A percentile compares a stretch with the other conserved stretches of the same genome.
Evolutionary conservation across 2,888 invertebrate species (phyloP).

Genomic region (Hermaeophaga mercurialis): DNA sequence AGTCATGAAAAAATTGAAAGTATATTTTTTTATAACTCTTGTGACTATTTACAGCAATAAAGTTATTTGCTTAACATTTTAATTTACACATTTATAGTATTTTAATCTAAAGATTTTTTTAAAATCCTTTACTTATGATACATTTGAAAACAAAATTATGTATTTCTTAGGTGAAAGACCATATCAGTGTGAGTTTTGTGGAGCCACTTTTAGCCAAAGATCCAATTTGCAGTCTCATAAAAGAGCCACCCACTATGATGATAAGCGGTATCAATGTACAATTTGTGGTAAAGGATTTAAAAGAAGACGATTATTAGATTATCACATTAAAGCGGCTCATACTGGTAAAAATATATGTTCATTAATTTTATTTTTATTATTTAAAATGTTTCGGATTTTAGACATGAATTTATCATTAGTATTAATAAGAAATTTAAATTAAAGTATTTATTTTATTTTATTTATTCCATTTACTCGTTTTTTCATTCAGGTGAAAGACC

Average conservation of each 20-base stretch:
- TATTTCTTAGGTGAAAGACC: conserved; percentile 78
- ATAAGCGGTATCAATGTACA: conserved; percentile 62
- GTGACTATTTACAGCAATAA: no score
- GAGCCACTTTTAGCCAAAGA: conserved; percentile 79
- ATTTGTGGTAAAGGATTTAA: conserved; percentile 79
- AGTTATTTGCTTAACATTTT: no score
- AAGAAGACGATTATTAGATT: conserved; percentile 72
- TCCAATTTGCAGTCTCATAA: conserved; percentile 82
- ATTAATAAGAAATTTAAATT: no score
- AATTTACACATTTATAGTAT: neutral
- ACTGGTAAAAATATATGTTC: conserved; percentile 57
- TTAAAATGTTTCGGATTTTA: neutral
- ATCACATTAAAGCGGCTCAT: conserved; percentile 81
- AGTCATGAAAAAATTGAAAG: neutral
- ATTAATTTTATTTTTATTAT: neutral
- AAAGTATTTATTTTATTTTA: neutral
- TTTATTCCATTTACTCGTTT: neutral
- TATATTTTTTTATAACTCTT: no score
- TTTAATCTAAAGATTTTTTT: neutral
- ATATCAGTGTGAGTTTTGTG: conserved; percentile 78
- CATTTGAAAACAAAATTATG: no score
- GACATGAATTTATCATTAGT: neutral
- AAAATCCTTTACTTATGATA: neutral
- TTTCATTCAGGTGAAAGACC: conserved; percentile 66
- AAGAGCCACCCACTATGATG: conserved; percentile 78